phyloP scores from a whole-genome alignment of 2,113 vertebrate species.

The Colinus virginianus region DNA sequence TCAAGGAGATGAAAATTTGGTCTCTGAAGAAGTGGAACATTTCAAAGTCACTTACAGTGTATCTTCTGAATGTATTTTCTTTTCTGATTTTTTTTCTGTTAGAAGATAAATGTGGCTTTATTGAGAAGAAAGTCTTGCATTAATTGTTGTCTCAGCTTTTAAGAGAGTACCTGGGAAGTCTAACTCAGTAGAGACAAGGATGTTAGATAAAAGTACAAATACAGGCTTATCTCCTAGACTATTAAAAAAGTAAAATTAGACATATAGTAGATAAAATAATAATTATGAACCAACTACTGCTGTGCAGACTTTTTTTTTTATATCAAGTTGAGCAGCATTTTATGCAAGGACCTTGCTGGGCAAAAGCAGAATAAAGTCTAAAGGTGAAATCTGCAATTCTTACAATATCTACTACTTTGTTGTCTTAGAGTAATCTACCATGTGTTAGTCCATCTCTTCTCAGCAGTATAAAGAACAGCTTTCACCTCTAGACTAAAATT shows the following conservation, averaged over 20 bases:
- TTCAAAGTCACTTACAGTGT: neutral
- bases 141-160: neutral
- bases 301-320: neutral
- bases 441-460: neutral
- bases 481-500: neutral
- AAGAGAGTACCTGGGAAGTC: neutral
- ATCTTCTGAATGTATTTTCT: neutral
- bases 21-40: neutral
- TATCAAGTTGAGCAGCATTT: neutral
- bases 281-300: neutral
- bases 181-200: neutral
- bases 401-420: neutral
- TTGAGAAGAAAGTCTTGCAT: neutral
- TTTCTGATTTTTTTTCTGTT: neutral
- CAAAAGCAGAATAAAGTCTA: neutral
- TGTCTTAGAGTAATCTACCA: neutral
- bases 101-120: neutral
- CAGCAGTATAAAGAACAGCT: neutral
- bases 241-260: neutral
- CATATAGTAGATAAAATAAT: neutral
- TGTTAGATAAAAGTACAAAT: neutral
- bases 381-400: neutral
- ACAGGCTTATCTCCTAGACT: neutral
- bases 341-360: neutral
- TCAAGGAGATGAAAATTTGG: neutral